Conservation (phyloP, 2,888 invertebrate species). For the Congeria kusceri region DNA sequence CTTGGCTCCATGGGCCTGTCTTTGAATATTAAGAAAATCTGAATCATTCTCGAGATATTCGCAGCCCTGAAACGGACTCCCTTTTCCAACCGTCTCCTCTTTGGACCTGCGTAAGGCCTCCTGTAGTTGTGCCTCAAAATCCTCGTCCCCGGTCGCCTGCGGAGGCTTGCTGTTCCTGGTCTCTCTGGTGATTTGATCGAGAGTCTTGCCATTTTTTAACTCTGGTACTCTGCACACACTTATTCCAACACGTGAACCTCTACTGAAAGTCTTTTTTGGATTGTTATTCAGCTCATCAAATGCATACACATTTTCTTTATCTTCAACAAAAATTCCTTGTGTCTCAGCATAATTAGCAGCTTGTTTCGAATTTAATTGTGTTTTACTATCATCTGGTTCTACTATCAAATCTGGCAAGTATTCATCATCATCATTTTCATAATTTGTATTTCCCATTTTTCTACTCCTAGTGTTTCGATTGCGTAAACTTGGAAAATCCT, state of each 20-base stretch:
- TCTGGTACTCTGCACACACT: background rate
- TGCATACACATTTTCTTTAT: no score
- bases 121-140: slow-evolving; percentile 8
- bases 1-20: background rate
- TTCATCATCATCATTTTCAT: slow-evolving; percentile 9
- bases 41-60: slow-evolving; percentile 23
- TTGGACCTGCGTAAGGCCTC: background rate
- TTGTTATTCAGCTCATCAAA: background rate
- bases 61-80: slow-evolving; percentile 23
- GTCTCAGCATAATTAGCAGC: background rate
- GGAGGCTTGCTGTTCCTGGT: no score
- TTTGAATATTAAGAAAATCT: slow-evolving; percentile 23
- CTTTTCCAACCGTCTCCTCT: slow-evolving; percentile 16
- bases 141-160: slow-evolving; percentile 37
- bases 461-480: background rate
- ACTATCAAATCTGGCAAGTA: slow-evolving; percentile 18
- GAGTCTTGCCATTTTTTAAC: background rate
- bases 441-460: background rate
- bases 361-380: background rate
- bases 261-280: background rate
- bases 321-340: no score
- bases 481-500: background rate
- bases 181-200: background rate
- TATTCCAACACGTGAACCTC: background rate
- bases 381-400: background rate